Evolutionary conservation across 1,140 invertebrate species (phyloP).

Genomic region (Drosophila sp.): DNA sequence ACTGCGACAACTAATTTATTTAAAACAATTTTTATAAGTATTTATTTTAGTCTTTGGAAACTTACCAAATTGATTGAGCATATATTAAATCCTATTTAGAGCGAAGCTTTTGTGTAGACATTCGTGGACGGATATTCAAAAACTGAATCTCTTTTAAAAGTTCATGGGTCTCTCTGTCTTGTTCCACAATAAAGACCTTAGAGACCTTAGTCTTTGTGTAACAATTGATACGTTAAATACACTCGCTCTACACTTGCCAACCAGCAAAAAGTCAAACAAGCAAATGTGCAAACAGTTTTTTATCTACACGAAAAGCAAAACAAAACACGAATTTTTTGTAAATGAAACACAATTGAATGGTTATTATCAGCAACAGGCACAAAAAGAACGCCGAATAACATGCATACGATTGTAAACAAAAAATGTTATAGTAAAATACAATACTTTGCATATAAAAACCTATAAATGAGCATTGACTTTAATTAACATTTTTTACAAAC

Average conservation of each 20-base stretch:
- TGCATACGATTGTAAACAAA: not conserved
- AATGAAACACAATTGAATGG: constrained; percentile 23
- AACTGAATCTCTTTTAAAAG: constrained; percentile 3
- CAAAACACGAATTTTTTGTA: constrained; percentile 21
- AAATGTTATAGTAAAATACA: constrained; percentile 10
- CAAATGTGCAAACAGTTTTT: constrained; percentile 32
- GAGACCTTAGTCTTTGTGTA: constrained; percentile 18
- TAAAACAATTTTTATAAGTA: not conserved
- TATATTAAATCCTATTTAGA: constrained; percentile 32
- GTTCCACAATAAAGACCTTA: not conserved
- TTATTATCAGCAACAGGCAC: constrained; percentile 27
- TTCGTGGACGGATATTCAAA: constrained; percentile 28
- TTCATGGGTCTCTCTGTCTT: not conserved
- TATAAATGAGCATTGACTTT: not conserved
- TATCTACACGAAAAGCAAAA: constrained; percentile 25
- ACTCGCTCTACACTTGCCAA: not conserved
- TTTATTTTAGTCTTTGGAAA: constrained; percentile 7
- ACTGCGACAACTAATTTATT: not conserved
- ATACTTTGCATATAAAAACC: not conserved
- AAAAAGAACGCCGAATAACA: not conserved
- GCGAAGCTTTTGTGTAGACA: not conserved
- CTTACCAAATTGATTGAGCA: constrained; percentile 27
- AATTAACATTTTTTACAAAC: not conserved
- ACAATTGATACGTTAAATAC: constrained; percentile 18
- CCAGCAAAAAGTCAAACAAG: constrained; percentile 23